Conservation (phyloP, 2,888 invertebrate species). For the Agrotis ipsilon region DNA sequence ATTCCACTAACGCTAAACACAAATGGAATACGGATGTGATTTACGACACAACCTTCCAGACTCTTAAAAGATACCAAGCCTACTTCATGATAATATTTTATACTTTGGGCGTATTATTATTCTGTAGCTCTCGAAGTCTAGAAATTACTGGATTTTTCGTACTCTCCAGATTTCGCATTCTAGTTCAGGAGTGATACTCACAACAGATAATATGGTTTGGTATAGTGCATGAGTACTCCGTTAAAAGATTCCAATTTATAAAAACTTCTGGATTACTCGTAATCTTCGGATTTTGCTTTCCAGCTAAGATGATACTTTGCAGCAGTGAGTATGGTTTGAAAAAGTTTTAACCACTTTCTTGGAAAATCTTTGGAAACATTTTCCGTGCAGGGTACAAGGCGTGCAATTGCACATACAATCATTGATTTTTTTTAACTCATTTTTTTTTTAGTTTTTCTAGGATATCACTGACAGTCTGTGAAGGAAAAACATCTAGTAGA, state of each 20-base stretch:
- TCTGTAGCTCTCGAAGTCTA: neutral
- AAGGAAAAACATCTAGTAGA: too few relatives aligned
- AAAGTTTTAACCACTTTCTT: neutral
- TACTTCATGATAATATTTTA: conserved; percentile 20
- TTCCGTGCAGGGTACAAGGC: too few relatives aligned
- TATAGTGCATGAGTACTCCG: too few relatives aligned
- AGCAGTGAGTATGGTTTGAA: neutral
- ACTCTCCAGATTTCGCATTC: neutral
- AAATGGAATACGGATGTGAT: conserved; percentile 44
- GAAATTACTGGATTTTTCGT: conserved; percentile 1
- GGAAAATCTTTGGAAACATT: too few relatives aligned
- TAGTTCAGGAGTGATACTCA: neutral
- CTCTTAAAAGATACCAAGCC: conserved; percentile 12
- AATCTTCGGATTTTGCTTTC: too few relatives aligned
- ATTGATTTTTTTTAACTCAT: neutral
- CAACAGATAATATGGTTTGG: too few relatives aligned
- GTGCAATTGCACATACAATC: neutral
- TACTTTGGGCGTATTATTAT: conserved; percentile 2
- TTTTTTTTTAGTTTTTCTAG: too few relatives aligned
- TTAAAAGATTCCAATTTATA: too few relatives aligned
- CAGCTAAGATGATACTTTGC: neutral
- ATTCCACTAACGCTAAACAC: conserved; percentile 35
- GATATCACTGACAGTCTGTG: too few relatives aligned
- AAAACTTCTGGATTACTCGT: too few relatives aligned
- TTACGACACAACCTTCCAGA: conserved; percentile 22